Percentiles rank a stretch among this genome's conserved stretches.
phyloP scores from a whole-genome alignment of 2,888 invertebrate species.

The Macaria liturata region DNA sequence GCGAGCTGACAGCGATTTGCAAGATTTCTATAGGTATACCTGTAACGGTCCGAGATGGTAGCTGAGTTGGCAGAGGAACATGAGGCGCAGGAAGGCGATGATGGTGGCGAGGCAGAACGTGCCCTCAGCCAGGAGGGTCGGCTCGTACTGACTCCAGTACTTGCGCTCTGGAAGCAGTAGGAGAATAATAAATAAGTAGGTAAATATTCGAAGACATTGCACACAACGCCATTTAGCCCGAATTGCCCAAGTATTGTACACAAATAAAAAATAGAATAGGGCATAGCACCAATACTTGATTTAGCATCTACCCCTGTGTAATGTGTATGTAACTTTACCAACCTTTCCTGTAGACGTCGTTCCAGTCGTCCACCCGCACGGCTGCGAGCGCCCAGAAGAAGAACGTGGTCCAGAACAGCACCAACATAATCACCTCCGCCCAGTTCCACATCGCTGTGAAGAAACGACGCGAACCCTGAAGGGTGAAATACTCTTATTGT shows the following conservation, averaged over 20 bases:
- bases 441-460: slow-evolving; percentile 85
- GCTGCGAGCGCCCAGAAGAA: slow-evolving; percentile 85
- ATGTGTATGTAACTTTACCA: no score
- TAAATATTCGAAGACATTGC: no score
- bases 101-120: slow-evolving; percentile 86
- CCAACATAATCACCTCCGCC: slow-evolving; percentile 84
- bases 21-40: slow-evolving; percentile 34
- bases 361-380: slow-evolving; percentile 58
- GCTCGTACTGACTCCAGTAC: slow-evolving; percentile 86
- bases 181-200: no score
- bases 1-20: no score
- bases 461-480: slow-evolving; percentile 82
- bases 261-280: no score
- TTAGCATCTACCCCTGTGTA: no score
- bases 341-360: no score
- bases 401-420: slow-evolving; percentile 84
- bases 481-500: no score
- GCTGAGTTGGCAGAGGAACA: slow-evolving; percentile 85
- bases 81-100: slow-evolving; percentile 85
- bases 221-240: no score
- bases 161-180: slow-evolving; percentile 72
- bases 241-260: no score
- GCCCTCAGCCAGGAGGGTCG: slow-evolving; percentile 85
- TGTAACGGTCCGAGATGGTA: slow-evolving; percentile 85
- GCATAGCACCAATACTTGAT: no score